Base-by-base conservation (phyloP, 2,888 invertebrate genomes). In the Leptopilina drosophilae region DNA sequence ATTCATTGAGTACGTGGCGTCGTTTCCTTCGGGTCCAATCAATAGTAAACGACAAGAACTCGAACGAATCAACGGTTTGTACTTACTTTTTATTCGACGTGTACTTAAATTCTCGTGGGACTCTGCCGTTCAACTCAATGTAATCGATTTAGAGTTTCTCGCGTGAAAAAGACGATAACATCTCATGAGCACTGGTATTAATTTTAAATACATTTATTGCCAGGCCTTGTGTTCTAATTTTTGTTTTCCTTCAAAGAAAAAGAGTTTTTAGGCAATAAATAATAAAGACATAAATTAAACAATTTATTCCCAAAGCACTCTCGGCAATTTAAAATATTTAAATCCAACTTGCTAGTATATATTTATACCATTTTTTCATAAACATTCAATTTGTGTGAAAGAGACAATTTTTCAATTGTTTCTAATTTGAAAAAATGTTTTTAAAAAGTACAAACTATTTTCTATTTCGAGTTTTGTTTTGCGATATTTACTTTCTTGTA, bases 141-240 rank as follows among this genome's bases (percentile, higher is more conserved):
- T 49, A 69, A 69, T 69, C 69, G 69, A 69, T 53, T 69, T 69
- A 8, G 53, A 53, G 53, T 69, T 69, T 69, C 69, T 73, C 73
- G 73, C 73, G 73, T 73, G 73, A 73, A 69, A 69, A 69, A 69
- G 69, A n/a, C 69, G 67, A 69, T 69, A 69, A 69, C 49, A 69
- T 69, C 67, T 7, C 49, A 20, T 15, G 20, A 46, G 20, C 67
- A 69, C 20, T 69, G 11, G 49, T 69, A 69, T 69, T 69, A 69
- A 69, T 69, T 15, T 49, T 46, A 69, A 49, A 42, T 8, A 42
- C 42, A 42, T 42, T 69, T 69, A 69, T 69, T 49, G 67, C 49
- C 42, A 67, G 46, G 20, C 15, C 67, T 49, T 6, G 46, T 46
- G 20, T 7, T 49, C 49, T 49, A 20, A 7, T 69, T 69, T 69